A percentile compares a stretch with the other conserved stretches of the same genome.
Conservation (phyloP, 2,888 invertebrate genomes). For the Dolichopus griseipennis region DNA sequence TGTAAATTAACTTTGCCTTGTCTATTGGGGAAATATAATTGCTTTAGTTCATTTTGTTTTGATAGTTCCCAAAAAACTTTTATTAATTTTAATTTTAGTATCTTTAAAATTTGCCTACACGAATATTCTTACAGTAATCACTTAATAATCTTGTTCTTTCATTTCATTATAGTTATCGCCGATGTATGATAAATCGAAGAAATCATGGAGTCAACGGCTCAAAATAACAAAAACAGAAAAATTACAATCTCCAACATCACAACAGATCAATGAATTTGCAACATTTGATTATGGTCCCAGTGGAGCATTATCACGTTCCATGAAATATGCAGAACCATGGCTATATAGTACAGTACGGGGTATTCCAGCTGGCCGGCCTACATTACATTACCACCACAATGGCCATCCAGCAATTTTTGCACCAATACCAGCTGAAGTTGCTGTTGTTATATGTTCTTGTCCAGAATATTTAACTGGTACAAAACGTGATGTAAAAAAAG, state of each 20-base stretch:
- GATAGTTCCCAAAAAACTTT: too few species aligned
- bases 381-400: conserved; percentile 36
- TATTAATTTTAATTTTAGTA: too few species aligned
- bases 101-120: too few species aligned
- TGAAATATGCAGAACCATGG: conserved; percentile 81
- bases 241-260: conserved; percentile 41
- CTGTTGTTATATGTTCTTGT: conserved; percentile 72
- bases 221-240: conserved; percentile 50
- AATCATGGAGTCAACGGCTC: conserved; percentile 62
- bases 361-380: conserved; percentile 42
- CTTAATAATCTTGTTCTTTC: background rate
- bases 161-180: conserved; percentile 28
- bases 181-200: conserved; percentile 49
- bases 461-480: conserved; percentile 72
- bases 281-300: conserved; percentile 46
- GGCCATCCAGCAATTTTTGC: conserved; percentile 39
- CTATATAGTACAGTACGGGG: conserved; percentile 68
- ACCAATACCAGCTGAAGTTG: conserved; percentile 45
- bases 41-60: too few species aligned
- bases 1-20: too few species aligned
- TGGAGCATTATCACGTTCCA: conserved; percentile 64
- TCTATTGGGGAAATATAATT: too few species aligned
- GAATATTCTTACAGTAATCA: background rate
- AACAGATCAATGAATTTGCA: background rate
- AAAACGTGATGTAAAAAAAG: conserved; percentile 62